Conservation (phyloP, 1,140 invertebrate genomes). For the Scaptomyza hsui region DNA sequence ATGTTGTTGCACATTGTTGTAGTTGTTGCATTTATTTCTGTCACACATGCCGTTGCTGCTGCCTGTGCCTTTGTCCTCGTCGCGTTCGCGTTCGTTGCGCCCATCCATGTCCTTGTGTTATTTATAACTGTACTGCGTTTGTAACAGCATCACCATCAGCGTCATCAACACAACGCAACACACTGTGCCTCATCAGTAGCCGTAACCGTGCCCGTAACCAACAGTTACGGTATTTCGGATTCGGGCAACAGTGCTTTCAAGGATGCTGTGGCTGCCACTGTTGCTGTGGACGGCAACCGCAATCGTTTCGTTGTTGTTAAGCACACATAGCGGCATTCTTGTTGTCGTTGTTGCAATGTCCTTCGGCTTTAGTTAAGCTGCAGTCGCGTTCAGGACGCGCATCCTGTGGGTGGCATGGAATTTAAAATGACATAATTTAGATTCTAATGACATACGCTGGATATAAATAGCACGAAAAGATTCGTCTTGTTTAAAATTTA, state of each 20-base stretch:
- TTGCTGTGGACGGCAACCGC: conserved; percentile 42
- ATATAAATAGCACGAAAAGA: conserved; percentile 48
- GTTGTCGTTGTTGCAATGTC: conserved; percentile 45
- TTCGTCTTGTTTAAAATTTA: not conserved
- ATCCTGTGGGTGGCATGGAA: conserved; percentile 22
- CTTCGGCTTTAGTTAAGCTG: conserved; percentile 53
- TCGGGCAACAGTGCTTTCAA: conserved; percentile 37
- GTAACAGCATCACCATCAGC: conserved; percentile 46
- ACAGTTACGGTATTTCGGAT: conserved; percentile 6
- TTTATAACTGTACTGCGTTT: conserved; percentile 68
- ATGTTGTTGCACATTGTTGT: conserved; percentile 24
- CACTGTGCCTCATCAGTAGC: conserved; percentile 45
- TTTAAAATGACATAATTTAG: conserved; percentile 64
- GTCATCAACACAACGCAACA: conserved; percentile 24
- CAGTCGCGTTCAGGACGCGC: conserved; percentile 19
- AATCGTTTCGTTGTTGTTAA: conserved; percentile 17
- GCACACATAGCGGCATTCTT: conserved; percentile 19
- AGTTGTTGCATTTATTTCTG: conserved; percentile 54
- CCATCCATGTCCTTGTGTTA: conserved; percentile 76
- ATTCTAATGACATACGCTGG: conserved; percentile 34
- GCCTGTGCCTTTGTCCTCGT: conserved; percentile 52
- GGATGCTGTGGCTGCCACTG: conserved; percentile 24
- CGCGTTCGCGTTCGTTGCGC: conserved; percentile 63
- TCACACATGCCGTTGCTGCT: conserved; percentile 32
- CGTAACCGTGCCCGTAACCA: conserved; percentile 12